phyloP scores from a whole-genome alignment of 2,113 vertebrate genomes.

The Carassius gibelio region DNA sequence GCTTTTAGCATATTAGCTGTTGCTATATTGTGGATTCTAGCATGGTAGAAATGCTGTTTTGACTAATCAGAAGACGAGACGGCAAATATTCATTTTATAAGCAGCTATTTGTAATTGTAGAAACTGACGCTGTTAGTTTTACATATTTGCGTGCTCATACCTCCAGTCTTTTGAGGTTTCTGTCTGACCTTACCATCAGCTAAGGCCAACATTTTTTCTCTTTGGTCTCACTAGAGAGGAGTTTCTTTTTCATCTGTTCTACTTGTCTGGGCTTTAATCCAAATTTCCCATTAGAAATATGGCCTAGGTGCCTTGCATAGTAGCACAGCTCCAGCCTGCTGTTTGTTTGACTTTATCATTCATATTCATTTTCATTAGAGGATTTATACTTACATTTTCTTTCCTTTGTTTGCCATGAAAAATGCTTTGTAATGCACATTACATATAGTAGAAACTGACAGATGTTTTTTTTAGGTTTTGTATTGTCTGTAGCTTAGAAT shows the following conservation, averaged over 20 bases:
- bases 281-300: conserved; percentile 78
- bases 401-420: conserved; percentile 26
- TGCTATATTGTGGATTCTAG: not conserved
- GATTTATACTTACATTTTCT: conserved; percentile 1
- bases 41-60: not conserved
- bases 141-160: conserved; percentile 7
- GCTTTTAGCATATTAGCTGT: not conserved
- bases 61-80: not conserved
- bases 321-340: conserved; percentile 64
- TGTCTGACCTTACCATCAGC: conserved; percentile 42
- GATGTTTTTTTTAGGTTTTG: conserved; percentile 4
- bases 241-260: conserved; percentile 33
- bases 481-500: conserved; percentile 37
- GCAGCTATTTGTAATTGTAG: not conserved
- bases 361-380: conserved; percentile 54
- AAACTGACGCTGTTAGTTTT: not conserved
- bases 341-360: conserved; percentile 59
- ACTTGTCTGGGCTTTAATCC: conserved; percentile 75
- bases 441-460: not conserved
- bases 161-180: conserved; percentile 19
- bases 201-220: conserved; percentile 30
- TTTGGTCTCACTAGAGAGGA: conserved; percentile 43
- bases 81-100: not conserved
- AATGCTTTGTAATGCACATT: conserved; percentile 25
- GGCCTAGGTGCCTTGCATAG: conserved; percentile 74